Base-by-base conservation (phyloP, 64 coral and sea anemone species). In the Dendrophyllia cribrosa region DNA sequence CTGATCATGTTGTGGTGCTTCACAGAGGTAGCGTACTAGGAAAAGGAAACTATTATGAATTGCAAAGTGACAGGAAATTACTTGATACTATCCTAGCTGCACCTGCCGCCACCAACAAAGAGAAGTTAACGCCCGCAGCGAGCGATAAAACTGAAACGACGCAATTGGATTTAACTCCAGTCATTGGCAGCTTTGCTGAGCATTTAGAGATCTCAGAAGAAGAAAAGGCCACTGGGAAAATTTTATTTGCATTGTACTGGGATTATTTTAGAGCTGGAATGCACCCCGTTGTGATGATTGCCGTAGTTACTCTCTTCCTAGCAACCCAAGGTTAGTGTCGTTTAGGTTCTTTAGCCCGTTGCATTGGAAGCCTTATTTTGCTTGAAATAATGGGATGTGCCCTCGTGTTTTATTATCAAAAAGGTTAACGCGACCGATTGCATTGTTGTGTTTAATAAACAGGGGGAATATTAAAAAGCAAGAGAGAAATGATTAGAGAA, bases 1-100 rank as follows among this genome's bases (percentile, higher is more conserved):
- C 89, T 20, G 79, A 91, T 47, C 89, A 91, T 0, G 79, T 91
- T 11, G 89, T 91, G 8, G 77, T 91, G 45, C 80, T 91, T 51
- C 20, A 91, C 15, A 66, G 48, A 72, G 90, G 90, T 2, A 64
- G 67, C 5, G 58, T 92, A 1, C 19, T 50, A 47, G 75, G 61
- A 48, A 56, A 80, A 87, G 91, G 91, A 13, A 74, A 20, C 6
- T 93, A 48, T 50, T 43, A 81, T 15, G 46, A 21, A 3, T 21
- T 93, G n/a, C 46, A 87, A 68, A 34, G 63, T 51, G 13, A 9
- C 43, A 51, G 56, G 13, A 19, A 17, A 22, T 10, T 61, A 45
- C 5, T 51, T 56, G 85, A 79, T 74, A 56, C 76, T 72, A 64
- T 85, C 8, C 59, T 70, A 47, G 59, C 9, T 86, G 11, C 63